phyloP scores from a whole-genome alignment of 2,797 vertebrate species.

The Avahi laniger region DNA sequence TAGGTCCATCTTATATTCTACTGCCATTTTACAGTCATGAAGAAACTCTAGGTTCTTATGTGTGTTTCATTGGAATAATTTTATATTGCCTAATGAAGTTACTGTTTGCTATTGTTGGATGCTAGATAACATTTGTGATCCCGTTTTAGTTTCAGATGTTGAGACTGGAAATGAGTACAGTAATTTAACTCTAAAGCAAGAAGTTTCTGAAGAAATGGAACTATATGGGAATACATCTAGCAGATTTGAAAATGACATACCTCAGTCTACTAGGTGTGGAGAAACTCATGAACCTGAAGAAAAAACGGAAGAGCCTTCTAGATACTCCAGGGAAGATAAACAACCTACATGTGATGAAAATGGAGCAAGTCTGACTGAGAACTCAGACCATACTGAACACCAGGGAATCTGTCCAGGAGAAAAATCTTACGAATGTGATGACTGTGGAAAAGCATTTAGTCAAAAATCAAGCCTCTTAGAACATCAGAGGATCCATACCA shows the following conservation, averaged over 20 bases:
- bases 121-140: background rate
- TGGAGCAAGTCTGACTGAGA: background rate
- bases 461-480: background rate
- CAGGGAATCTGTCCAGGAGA: background rate
- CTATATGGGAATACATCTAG: background rate
- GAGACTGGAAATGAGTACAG: slow-evolving; percentile 21
- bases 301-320: background rate
- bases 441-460: slow-evolving; percentile 43
- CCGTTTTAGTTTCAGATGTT: slow-evolving; percentile 53
- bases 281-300: background rate
- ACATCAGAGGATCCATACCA: slow-evolving; percentile 50
- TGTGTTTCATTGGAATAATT: background rate
- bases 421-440: background rate
- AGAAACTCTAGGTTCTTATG: background rate
- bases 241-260: background rate
- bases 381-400: background rate
- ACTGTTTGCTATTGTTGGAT: background rate
- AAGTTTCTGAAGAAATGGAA: slow-evolving; percentile 33
- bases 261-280: background rate
- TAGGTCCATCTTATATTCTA: background rate
- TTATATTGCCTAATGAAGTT: background rate
- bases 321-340: background rate
- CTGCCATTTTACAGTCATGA: background rate
- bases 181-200: slow-evolving; percentile 27
- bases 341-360: background rate